phyloP scores from a whole-genome alignment of 2,797 vertebrate species.

The Poliocrania exsul region DNA sequence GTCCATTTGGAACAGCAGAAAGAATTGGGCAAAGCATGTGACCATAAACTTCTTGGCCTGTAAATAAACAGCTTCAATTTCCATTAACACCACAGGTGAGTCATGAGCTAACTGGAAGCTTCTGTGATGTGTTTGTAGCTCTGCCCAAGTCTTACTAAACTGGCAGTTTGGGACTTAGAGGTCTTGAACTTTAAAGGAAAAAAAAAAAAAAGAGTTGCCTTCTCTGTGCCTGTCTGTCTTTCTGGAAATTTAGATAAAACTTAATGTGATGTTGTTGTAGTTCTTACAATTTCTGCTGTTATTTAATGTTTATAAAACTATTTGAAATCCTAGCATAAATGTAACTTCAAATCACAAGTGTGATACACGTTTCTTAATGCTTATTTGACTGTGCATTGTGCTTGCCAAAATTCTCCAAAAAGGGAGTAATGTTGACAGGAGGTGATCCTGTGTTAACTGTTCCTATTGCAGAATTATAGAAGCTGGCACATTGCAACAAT shows the following conservation, averaged over 20 bases:
- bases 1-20: neutral
- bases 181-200: neutral
- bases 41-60: neutral
- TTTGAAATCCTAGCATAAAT: neutral
- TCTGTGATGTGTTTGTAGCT: neutral
- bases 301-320: neutral
- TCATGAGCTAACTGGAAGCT: slow-evolving; percentile 7
- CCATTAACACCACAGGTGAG: neutral
- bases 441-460: neutral
- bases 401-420: neutral
- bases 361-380: neutral
- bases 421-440: neutral
- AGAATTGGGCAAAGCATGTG: neutral
- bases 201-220: neutral
- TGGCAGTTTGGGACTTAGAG: neutral
- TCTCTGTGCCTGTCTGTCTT: neutral
- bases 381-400: neutral
- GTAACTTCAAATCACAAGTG: neutral
- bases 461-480: neutral
- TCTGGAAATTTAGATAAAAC: neutral
- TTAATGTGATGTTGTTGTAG: neutral
- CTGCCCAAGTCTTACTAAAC: neutral
- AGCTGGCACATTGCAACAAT: neutral
- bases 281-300: neutral
- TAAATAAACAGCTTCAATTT: slow-evolving; percentile 27